Conservation (phyloP, 2,888 invertebrate species). For the Bombyx huttoni region DNA sequence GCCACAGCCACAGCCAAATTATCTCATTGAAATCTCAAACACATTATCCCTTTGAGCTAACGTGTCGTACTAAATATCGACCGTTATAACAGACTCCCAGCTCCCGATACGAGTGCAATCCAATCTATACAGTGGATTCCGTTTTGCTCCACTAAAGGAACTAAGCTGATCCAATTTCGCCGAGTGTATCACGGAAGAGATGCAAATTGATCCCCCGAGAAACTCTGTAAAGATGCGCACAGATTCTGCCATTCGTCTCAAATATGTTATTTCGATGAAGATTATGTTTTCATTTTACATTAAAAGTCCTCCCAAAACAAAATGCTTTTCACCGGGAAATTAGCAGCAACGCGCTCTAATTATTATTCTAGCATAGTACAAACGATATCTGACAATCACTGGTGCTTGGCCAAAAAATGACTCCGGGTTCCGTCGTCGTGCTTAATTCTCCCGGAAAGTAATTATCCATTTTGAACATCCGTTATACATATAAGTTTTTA, state of each 20-base stretch:
- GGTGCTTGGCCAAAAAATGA: too few species aligned
- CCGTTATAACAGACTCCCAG: neutral
- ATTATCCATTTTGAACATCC: too few species aligned
- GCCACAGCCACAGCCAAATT: neutral
- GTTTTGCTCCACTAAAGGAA: neutral
- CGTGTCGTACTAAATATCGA: neutral
- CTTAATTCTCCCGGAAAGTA: too few species aligned
- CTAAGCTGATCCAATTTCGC: neutral
- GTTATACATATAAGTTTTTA: too few species aligned
- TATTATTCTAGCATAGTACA: too few species aligned
- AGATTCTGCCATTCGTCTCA: neutral
- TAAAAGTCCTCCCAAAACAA: too few species aligned
- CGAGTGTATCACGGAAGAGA: neutral
- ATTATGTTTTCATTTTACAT: too few species aligned
- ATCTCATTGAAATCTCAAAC: neutral
- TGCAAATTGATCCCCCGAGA: neutral
- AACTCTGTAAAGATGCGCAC: neutral
- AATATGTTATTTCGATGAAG: neutral
- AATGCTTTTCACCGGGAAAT: too few species aligned
- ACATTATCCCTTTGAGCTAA: neutral
- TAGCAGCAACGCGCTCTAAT: too few species aligned
- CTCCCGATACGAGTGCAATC: neutral
- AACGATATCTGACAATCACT: too few species aligned
- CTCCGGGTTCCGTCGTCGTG: too few species aligned
- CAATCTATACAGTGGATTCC: neutral